Percentiles rank a stretch among this genome's conserved stretches.
phyloP scores from a whole-genome alignment of 2,888 invertebrate species.

The Melanchra persicariae region DNA sequence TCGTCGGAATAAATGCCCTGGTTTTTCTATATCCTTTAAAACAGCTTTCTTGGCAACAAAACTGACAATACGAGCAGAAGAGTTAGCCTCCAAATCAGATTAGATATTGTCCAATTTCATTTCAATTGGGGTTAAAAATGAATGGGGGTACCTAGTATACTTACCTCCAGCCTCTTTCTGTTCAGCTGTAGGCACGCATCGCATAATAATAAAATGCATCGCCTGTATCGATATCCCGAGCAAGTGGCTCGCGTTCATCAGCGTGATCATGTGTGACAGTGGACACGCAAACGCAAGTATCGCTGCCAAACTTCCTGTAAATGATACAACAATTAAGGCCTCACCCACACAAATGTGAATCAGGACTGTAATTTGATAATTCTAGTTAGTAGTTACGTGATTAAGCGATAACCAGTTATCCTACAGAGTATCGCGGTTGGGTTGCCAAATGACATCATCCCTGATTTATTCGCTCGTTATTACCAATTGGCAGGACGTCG shows the following conservation, averaged over 20 bases:
- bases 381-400: conserved; percentile 58
- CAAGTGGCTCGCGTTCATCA: conserved; percentile 91
- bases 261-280: conserved; percentile 91
- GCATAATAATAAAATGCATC: conserved; percentile 87
- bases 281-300: conserved; percentile 92
- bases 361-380: conserved; percentile 61
- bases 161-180: conserved; percentile 89
- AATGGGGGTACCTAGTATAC: conserved; percentile 6
- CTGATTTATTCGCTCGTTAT: conserved; percentile 60
- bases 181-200: conserved; percentile 90
- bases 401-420: conserved; percentile 62
- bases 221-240: conserved; percentile 88
- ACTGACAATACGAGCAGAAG: too few species aligned
- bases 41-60: too few species aligned
- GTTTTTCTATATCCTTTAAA: too few species aligned
- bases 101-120: too few species aligned
- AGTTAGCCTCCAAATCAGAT: too few species aligned
- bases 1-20: too few species aligned
- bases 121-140: too few species aligned
- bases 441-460: conserved; percentile 62
- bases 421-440: conserved; percentile 46
- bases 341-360: conserved; percentile 61
- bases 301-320: conserved; percentile 91
- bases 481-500: conserved; percentile 56
- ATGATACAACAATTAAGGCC: conserved; percentile 56